Conservation (phyloP, 2,113 vertebrate species). For the Zapornia atra region DNA sequence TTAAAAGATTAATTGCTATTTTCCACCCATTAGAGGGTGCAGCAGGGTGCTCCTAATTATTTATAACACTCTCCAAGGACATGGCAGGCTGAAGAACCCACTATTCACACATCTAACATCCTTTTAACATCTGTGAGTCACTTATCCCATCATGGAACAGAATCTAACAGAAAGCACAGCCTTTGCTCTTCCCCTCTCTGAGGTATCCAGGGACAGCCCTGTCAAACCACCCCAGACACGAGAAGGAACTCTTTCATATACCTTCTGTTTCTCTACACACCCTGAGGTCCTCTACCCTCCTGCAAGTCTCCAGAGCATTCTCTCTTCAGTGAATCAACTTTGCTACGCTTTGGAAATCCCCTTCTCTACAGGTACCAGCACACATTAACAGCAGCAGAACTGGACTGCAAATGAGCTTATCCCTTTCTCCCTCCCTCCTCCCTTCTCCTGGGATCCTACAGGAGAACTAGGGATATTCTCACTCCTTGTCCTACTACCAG, state of each 20-base stretch:
- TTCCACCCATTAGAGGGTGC: slow-evolving; percentile 28
- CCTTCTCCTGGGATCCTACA: background rate
- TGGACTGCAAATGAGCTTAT: background rate
- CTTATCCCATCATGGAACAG: background rate
- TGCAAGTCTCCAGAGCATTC: background rate
- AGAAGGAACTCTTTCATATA: background rate
- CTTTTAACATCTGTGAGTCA: slow-evolving; percentile 17
- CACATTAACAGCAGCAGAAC: background rate
- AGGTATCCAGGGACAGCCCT: background rate
- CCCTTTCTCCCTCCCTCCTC: background rate
- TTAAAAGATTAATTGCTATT: background rate
- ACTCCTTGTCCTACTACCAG: background rate
- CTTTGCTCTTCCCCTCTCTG: background rate
- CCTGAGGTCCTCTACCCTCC: background rate
- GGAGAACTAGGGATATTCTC: background rate
- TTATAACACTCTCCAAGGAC: slow-evolving; percentile 41
- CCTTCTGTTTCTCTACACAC: background rate
- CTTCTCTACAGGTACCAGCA: background rate
- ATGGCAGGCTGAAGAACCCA: slow-evolving; percentile 1
- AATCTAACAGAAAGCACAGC: background rate
- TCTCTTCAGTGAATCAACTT: background rate
- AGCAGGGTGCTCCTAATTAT: slow-evolving; percentile 3
- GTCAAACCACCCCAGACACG: background rate
- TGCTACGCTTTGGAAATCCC: background rate
- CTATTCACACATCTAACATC: background rate